phyloP scores from a whole-genome alignment of 2,113 vertebrate genomes.

The Ctenodactylus gundi region DNA sequence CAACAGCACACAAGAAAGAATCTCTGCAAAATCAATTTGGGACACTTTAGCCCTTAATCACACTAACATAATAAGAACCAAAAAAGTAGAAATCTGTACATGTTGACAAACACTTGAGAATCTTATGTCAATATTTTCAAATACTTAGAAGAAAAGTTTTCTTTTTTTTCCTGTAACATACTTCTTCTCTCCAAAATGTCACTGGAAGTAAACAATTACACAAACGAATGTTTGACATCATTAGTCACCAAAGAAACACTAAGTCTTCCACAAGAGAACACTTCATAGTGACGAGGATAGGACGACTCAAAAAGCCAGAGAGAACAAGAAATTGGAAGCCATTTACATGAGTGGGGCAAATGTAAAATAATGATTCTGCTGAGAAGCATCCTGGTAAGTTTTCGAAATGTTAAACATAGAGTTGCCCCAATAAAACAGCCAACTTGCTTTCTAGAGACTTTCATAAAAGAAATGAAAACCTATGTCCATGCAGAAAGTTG shows the following conservation, averaged over 20 bases:
- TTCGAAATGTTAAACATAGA: not conserved
- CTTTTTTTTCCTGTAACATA: not conserved
- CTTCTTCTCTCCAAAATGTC: not conserved
- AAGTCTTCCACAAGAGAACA: not conserved
- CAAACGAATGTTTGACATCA: not conserved
- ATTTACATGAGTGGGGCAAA: not conserved
- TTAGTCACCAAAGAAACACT: not conserved
- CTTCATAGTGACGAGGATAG: not conserved
- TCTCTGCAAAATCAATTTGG: not conserved
- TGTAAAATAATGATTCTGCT: not conserved
- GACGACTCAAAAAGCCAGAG: not conserved
- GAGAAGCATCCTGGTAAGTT: not conserved
- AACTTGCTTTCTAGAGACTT: not conserved
- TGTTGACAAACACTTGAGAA: not conserved
- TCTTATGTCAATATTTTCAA: not conserved
- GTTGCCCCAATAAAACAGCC: not conserved
- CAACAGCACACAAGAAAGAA: not conserved
- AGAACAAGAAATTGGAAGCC: not conserved
- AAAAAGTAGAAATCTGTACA: not conserved
- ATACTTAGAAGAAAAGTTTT: slow-evolving; percentile 9
- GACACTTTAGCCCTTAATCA: not conserved
- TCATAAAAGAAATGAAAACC: not conserved
- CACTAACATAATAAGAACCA: not conserved
- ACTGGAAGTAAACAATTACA: not conserved
- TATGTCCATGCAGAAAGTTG: no score